Evolutionary conservation across 2,113 vertebrate genomes (phyloP).

Genomic region (Pterocles burchelli): DNA sequence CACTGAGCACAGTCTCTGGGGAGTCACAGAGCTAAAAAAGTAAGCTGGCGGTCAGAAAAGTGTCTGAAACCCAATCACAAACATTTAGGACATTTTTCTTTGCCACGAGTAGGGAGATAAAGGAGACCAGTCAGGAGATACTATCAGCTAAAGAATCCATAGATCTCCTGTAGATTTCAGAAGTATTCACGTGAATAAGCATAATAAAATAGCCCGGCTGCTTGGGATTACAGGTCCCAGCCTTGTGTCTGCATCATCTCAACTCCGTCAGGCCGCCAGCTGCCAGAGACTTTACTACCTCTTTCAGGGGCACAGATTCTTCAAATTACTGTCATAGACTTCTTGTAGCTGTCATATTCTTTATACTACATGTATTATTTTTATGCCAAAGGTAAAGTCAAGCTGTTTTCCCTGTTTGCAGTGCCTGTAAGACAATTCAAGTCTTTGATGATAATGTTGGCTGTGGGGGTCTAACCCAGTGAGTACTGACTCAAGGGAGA

Average conservation of each 20-base stretch:
- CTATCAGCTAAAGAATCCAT: constrained; percentile 38
- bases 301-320: constrained; percentile 37
- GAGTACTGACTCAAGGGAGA: not conserved
- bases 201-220: constrained; percentile 43
- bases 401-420: not conserved
- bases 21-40: not conserved
- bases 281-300: constrained; percentile 36
- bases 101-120: not conserved
- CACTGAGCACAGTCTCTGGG: not conserved
- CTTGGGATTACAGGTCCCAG: constrained; percentile 58
- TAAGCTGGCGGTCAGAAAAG: not conserved
- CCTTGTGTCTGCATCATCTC: constrained; percentile 58
- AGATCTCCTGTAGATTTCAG: constrained; percentile 47
- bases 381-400: not conserved
- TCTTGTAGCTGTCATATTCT: constrained; percentile 20
- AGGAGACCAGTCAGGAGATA: not conserved
- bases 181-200: constrained; percentile 14
- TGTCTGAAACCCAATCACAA: not conserved
- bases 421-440: not conserved
- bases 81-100: not conserved
- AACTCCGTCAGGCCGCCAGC: not conserved
- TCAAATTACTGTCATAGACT: constrained; percentile 34
- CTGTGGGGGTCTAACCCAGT: not conserved
- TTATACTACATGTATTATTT: not conserved
- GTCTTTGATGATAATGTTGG: not conserved